Evolutionary conservation across 2,888 invertebrate genomes (phyloP).

Genomic region (Apocheima hispidaria): DNA sequence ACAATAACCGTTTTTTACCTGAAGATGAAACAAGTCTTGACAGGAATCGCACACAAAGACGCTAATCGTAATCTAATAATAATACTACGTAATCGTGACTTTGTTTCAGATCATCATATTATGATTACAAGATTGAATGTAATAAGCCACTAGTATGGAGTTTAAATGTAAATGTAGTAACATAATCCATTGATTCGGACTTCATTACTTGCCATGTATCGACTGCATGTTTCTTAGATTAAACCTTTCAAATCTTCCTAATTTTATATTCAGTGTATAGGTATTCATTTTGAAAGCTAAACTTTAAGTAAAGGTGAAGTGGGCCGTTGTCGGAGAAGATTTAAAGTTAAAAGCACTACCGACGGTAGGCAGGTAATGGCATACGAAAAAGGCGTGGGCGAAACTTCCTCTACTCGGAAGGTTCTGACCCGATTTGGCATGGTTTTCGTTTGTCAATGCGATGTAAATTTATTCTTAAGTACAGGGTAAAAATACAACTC

Average conservation of each 20-base stretch:
- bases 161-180: too few relatives aligned
- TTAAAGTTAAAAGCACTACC: constrained; percentile 59
- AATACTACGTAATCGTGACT: too few relatives aligned
- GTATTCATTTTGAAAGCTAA: neutral
- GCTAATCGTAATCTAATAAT: neutral
- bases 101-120: too few relatives aligned
- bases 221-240: neutral
- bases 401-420: constrained; percentile 36
- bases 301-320: neutral
- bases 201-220: neutral
- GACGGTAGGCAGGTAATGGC: constrained; percentile 58
- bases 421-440: neutral
- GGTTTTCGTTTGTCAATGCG: neutral
- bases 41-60: constrained; percentile 8
- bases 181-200: too few relatives aligned
- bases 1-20: constrained; percentile 27
- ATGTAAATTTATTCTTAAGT: too few relatives aligned
- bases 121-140: too few relatives aligned
- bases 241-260: neutral
- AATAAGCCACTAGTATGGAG: too few relatives aligned
- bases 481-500: too few relatives aligned
- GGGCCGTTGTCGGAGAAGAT: constrained; percentile 43
- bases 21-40: constrained; percentile 36
- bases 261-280: neutral
- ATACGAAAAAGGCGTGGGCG: constrained; percentile 65